Percentiles rank a stretch among this genome's conserved stretches.
phyloP scores from a whole-genome alignment of 2,113 vertebrate species.

The Pomatostomus ruficeps region DNA sequence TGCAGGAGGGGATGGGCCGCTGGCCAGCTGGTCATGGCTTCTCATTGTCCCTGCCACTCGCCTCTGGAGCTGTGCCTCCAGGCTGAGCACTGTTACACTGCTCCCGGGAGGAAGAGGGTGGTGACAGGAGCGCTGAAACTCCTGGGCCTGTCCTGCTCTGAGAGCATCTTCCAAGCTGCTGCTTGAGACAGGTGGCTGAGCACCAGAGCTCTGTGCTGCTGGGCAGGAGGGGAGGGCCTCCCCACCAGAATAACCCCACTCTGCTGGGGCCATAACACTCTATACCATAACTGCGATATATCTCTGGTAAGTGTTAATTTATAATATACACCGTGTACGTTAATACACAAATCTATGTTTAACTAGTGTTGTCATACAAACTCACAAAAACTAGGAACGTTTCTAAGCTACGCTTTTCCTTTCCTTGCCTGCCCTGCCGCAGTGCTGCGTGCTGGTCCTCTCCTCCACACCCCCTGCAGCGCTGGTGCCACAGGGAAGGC shows the following conservation, averaged over 20 bases:
- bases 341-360: constrained; percentile 62
- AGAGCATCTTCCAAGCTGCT: neutral
- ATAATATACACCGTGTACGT: constrained; percentile 49
- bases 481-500: neutral
- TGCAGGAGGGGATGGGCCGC: neutral
- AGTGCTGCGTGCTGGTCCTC: neutral
- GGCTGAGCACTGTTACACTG: accelerated
- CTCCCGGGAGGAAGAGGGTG: neutral
- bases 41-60: neutral
- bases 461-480: neutral
- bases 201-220: neutral
- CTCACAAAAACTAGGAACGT: constrained; percentile 27
- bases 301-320: constrained; percentile 63
- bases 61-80: neutral
- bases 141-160: neutral
- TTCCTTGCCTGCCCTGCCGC: neutral
- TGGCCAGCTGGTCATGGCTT: neutral
- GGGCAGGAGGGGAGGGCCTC: neutral
- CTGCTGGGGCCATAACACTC: neutral
- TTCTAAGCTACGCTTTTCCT: constrained; percentile 36
- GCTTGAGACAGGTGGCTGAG: accelerated
- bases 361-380: constrained; percentile 45
- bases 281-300: constrained; percentile 26
- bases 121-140: accelerated
- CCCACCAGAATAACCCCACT: neutral